Base-by-base conservation (phyloP, 2,888 invertebrate genomes). In the Cremastinae sp. region DNA sequence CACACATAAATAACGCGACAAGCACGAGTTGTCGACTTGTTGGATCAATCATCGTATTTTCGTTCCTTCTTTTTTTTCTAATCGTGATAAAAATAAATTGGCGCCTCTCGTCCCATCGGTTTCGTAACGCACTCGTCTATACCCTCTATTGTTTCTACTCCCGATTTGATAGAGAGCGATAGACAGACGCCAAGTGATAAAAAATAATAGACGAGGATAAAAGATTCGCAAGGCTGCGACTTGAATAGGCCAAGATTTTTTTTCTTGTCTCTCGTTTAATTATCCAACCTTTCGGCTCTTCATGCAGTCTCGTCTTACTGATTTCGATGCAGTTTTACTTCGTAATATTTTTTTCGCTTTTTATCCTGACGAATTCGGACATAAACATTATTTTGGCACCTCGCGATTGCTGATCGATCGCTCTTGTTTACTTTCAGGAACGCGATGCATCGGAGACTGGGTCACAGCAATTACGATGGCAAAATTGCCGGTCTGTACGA, bases 401-500 rank as follows among this genome's bases (percentile, higher is more conserved):
- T 9, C 9, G 36, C 9, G 28, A 28, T 28, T 5, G 28, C 28
- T 28, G 5, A 28, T 28, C 28, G 68, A 58, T 18, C 20, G n/a
- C 5, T 12, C 10, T 43, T 36, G n/a, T 16, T 53, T 61, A 61
- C 64, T 68, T 64, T 51, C 75, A 80, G 78, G 61, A 61, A 72
- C 78, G 80, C 77, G 78, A 86, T 86, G 86, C 84, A 86, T 86
- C 86, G 86, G 79, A 84, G 87, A 78, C 76, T 86, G 78, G 86
- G 86, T 68, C 86, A 86, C 82, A 88, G 93, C 79, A 91, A 93
- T 74, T 94, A 94, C 90, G 95, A 96, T 91, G 94, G 96, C 79
- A 96, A 97, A 92, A 97, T 97, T 89, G 97, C 97, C 84, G 99
- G 99, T 70, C 93, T 99, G 61, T 99, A 99, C 91, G 99, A 99